Evolutionary conservation across 1,140 invertebrate species (phyloP), one percentile per base, ranked within the genome.

Genomic region (Ceratosolen fusciceps): DNA sequence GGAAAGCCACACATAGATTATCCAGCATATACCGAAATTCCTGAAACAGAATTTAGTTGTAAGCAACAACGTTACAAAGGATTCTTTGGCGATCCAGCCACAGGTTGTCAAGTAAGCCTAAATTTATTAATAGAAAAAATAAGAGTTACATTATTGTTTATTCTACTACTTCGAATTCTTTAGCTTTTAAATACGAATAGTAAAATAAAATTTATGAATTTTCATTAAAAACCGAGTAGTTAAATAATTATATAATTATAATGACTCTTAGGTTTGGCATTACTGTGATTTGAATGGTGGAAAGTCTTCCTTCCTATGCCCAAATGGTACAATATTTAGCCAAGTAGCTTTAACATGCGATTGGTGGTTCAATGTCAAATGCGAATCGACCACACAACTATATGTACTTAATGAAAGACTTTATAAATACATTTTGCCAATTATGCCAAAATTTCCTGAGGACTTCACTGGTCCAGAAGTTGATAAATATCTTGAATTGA

Each of bases 291-390:
- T 96, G n/a, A 96, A 96, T 85, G 96, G 96, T 16, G 96, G 96
- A 10, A 96, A 97, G 89, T 95, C 96, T 8, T 96, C 96, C 1
- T 98, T 97, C 85, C 90, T 97, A 2, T 98, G 96, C 86, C 96
- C 96, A 10, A 97, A 97, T 85, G 96, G 96, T 26, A 98, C 96
- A 5, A 95, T 97, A 83, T 98, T 97, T 90, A 96, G 94, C 85
- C 96, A 98, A 91, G 94, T 95, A 2, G 93, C 93, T 0, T 88
- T 96, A 0, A 96, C 96, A 0, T 97, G 96, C 83, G 96, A 97
- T 87, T 97, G 96, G 96, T 97, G 96, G 96, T 97, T 96, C 88
- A 97, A 96, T 86, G 95, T 96, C 0, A 93, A 95, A 81, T 97
- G 96, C 86, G 92, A 94, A 31, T 93, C 94, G 3, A 96, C 96